Base-by-base conservation (phyloP, 2,888 invertebrate species). In the Ryuthela nishihirai region DNA sequence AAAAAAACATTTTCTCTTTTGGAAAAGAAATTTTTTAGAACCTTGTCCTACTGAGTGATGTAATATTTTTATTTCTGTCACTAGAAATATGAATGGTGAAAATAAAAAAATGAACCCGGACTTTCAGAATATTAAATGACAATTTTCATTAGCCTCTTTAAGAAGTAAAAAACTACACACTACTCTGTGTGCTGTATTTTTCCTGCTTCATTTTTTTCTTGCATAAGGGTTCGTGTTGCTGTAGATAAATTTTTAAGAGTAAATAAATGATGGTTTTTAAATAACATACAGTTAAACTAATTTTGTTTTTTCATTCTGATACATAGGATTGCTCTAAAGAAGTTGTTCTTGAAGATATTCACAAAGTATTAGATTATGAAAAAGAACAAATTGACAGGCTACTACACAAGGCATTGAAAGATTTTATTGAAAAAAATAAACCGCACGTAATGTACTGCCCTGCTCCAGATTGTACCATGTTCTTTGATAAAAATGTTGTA, bases 391-490 rank as follows among this genome's bases (percentile, higher is more conserved):
- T 58, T 1, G 42, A 52, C 18, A 29, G 9, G 7, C 43, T 58
- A n/a, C 36, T 58, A 9, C 26, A 52, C n/a, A 45, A 50, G 24
- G 50, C 56, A 1, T 24, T 58, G 41, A 41, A 36, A 26, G 24
- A 58, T 35, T 58, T 38, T 12, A 17, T 58, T 3, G 50, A 52
- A 38, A 35, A 21, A 21, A 35, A 58, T 23, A 9, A 18, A 21
- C 9, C 24, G 18, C 2, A 36, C 15, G 24, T 56, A n/a, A 25
- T 23, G 24, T 21, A 32, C n/a, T 58, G 56, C 20, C 56, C 56
- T 21, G 46, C 46, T 20, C 46, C 56, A 12, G 56, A 58, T 24
- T 58, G 56, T 38, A n/a, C 36, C 1, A 58, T 58, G 56, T 58
- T 58, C 38, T 38, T 52, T 7, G 36, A 38, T 23, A 58, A 50